phyloP scores from a whole-genome alignment of 1,140 invertebrate species.

The Hirudo medicinalis region DNA sequence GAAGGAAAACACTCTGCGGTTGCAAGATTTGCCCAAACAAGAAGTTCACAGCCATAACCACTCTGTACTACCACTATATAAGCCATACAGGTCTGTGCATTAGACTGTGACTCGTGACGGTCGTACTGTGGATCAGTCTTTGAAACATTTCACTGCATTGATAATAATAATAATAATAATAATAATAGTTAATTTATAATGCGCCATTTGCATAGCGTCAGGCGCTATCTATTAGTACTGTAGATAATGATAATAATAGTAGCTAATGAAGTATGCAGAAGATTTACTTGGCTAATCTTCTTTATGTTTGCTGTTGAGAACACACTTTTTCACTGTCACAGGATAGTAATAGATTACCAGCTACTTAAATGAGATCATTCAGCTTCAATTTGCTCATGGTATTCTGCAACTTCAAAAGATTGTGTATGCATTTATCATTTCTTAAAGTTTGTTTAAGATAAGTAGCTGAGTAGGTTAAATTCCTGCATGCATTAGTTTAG shows the following conservation, averaged over 20 bases:
- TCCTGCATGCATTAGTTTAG: no score
- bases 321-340: not conserved
- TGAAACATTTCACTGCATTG: not conserved
- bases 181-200: constrained; percentile 8
- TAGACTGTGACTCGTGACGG: not conserved
- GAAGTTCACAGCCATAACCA: constrained; percentile 52
- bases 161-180: not conserved
- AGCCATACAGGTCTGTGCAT: constrained; percentile 49
- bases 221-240: no score
- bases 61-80: constrained; percentile 53
- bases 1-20: constrained; percentile 41
- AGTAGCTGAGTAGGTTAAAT: no score
- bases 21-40: constrained; percentile 53
- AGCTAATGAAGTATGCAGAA: not conserved
- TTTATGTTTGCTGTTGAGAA: not conserved
- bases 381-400: no score
- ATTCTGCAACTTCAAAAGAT: no score
- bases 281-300: not conserved
- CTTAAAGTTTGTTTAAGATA: not conserved
- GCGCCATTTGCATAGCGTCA: not conserved
- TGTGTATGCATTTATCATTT: no score
- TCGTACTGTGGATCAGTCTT: no score
- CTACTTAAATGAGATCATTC: not conserved
- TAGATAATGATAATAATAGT: not conserved
- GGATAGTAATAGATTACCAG: not conserved